phyloP scores from a whole-genome alignment of 2,113 vertebrate genomes.

The Triplophysa tibetana region DNA sequence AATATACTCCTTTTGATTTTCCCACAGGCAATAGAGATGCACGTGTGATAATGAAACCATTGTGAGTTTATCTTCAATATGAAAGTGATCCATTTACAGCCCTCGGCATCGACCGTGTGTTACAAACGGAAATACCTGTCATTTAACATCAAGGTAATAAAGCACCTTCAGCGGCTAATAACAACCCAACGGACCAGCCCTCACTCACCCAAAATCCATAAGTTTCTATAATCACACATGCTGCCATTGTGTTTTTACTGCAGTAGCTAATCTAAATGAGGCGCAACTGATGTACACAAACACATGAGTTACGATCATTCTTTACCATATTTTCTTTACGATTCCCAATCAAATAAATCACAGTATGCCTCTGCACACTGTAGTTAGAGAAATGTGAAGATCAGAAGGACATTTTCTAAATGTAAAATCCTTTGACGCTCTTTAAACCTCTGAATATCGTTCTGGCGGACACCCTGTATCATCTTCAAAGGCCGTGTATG shows the following conservation, averaged over 20 bases:
- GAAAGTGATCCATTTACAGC: background rate
- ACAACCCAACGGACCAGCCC: conserved; percentile 18
- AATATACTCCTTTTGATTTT: background rate
- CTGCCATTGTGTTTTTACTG: background rate
- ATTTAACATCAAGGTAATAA: conserved; percentile 45
- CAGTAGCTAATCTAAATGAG: background rate
- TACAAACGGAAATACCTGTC: conserved; percentile 15
- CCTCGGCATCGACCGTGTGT: background rate
- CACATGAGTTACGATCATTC: background rate
- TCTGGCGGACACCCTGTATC: background rate
- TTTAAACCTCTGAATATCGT: background rate
- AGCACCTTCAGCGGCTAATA: conserved; percentile 32
- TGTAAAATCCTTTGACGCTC: background rate
- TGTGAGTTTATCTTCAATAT: background rate
- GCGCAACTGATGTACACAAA: background rate
- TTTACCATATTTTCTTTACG: background rate
- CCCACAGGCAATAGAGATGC: background rate
- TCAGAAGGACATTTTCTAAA: background rate
- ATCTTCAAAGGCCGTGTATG: conserved; percentile 13
- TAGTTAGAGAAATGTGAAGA: background rate
- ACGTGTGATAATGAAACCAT: background rate
- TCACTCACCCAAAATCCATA: conserved; percentile 8
- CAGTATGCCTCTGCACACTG: background rate
- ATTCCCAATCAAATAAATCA: conserved; percentile 2
- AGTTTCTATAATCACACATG: background rate